Percentiles rank a stretch among this genome's conserved stretches.
These are phyloP conservation scores for Danaus melanippus DNA, from an alignment of 1,140 invertebrate genomes.

Conservation along the genomic window DNA sequence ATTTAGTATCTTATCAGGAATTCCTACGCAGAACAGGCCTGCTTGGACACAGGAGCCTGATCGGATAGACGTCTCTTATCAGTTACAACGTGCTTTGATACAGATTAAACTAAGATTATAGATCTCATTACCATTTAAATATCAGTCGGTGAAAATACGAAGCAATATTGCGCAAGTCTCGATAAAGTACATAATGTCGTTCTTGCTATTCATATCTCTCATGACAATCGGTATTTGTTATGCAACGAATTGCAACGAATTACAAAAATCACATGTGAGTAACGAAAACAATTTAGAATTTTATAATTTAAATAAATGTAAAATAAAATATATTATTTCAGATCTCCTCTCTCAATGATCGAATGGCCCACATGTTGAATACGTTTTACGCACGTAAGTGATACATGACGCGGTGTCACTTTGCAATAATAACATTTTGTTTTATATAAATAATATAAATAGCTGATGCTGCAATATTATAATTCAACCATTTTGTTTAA, in stretches of 20 bases:
- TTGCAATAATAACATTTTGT: no score
- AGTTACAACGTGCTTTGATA: no score
- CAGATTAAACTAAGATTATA: no score
- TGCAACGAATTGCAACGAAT: constrained; percentile 35
- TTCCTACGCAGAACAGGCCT: no score
- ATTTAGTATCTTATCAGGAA: no score
- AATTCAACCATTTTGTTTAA: no score
- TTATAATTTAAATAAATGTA: background rate
- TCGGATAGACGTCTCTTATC: no score
- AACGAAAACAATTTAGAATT: constrained; percentile 1
- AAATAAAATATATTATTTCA: constrained; percentile 21
- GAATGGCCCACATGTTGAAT: constrained; percentile 58
- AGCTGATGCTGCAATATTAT: no score
- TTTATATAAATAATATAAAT: no score
- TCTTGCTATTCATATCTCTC: constrained; percentile 24
- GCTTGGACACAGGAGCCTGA: no score
- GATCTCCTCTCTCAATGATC: constrained; percentile 49
- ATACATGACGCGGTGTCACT: no score
- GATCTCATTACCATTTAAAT: constrained; percentile 24
- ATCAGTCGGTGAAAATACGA: constrained; percentile 15
- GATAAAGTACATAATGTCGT: constrained; percentile 19
- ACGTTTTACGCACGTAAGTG: constrained; percentile 54
- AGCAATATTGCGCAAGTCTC: constrained; percentile 10
- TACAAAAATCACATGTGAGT: constrained; percentile 52
- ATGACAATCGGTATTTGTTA: constrained; percentile 28